Conservation (phyloP, 2,888 invertebrate genomes). For the Leucophenga maculata region DNA sequence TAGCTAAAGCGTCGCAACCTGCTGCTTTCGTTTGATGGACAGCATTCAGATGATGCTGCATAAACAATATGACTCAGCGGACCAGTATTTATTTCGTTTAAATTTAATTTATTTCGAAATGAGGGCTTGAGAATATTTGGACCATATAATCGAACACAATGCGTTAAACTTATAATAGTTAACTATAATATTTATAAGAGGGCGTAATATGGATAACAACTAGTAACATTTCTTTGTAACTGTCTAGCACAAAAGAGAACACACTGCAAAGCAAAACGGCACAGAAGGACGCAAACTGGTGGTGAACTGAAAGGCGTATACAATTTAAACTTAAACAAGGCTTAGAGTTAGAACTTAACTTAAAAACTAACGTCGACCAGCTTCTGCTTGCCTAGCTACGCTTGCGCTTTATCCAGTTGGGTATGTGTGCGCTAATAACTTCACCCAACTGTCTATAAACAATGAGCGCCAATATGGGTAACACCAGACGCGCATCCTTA, state of each 20-base stretch:
- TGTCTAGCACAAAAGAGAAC: conserved; percentile 30
- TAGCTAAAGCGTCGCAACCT: conserved; percentile 45
- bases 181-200: no score
- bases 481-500: conserved; percentile 84
- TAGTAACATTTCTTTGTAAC: conserved; percentile 15
- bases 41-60: conserved; percentile 32
- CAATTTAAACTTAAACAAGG: conserved; percentile 11
- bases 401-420: conserved; percentile 75
- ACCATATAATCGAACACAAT: conserved; percentile 54
- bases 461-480: conserved; percentile 83
- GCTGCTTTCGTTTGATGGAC: conserved; percentile 42
- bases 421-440: conserved; percentile 76
- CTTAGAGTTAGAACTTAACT: not conserved
- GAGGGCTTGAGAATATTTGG: conserved; percentile 38
- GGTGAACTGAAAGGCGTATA: not conserved
- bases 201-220: not conserved
- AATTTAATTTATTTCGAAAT: conserved; percentile 52
- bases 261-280: conserved; percentile 41
- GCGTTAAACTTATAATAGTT: not conserved
- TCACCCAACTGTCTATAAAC: conserved; percentile 84
- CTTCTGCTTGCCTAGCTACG: conserved; percentile 50
- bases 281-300: conserved; percentile 1
- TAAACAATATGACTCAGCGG: conserved; percentile 31
- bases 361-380: not conserved
- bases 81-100: conserved; percentile 40